Percentiles rank a stretch among this genome's conserved stretches.
These are phyloP conservation scores for Ophion ventricosus DNA, from an alignment of 2,888 invertebrate genomes.

Conservation along the genomic window DNA sequence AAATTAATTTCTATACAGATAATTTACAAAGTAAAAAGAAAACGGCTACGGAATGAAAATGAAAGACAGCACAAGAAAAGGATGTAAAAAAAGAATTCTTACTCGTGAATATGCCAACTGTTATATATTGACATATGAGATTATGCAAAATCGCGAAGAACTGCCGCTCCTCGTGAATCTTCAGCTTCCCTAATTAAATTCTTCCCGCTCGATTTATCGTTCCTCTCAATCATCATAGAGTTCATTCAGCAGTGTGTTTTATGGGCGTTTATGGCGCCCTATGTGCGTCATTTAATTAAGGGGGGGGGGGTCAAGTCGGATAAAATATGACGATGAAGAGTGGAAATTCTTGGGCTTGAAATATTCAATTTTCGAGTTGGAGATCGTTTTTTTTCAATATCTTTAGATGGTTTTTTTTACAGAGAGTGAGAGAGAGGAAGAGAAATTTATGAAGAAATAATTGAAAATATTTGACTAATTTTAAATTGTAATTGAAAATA, in stretches of 20 bases:
- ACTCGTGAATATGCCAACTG: conserved; percentile 40
- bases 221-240: conserved; percentile 51
- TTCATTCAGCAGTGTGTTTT: conserved; percentile 33
- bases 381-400: neutral
- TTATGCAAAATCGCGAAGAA: conserved; percentile 51
- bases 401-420: neutral
- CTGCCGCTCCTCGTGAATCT: conserved; percentile 47
- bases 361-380: no score
- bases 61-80: conserved; percentile 20
- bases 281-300: conserved; percentile 8
- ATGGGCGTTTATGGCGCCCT: neutral
- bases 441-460: no score
- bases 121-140: conserved; percentile 40
- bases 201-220: conserved; percentile 53
- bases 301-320: conserved; percentile 13
- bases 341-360: no score
- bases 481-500: neutral
- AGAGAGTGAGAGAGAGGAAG: no score
- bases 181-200: conserved; percentile 50
- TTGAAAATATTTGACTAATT: no score
- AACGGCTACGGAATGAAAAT: conserved; percentile 7
- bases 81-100: conserved; percentile 35
- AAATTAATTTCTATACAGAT: neutral
- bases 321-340: conserved; percentile 5
- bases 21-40: neutral